phyloP scores from a whole-genome alignment of 2,888 invertebrate species.

The Luffia ferchaultella region DNA sequence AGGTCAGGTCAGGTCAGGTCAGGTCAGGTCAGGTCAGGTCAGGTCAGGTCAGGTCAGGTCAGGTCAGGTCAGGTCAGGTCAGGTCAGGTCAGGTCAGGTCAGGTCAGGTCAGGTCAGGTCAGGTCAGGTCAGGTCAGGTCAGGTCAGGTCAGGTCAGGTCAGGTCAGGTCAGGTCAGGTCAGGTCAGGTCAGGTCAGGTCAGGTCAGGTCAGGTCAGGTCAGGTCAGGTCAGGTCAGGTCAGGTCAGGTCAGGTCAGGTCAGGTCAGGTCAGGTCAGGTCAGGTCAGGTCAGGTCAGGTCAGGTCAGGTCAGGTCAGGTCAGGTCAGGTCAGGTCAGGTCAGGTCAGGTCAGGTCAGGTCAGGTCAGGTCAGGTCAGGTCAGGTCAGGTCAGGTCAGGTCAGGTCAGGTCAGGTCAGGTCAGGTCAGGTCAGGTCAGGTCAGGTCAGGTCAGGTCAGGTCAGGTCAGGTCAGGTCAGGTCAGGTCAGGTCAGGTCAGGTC shows the following conservation, averaged over 20 bases:
- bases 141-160: constrained; percentile 18
- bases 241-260: constrained; percentile 12
- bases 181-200: constrained; percentile 14
- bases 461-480: constrained; percentile 5
- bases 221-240: constrained; percentile 12
- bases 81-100: constrained; percentile 12
- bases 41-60: constrained; percentile 9
- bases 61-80: constrained; percentile 13
- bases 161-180: constrained; percentile 18
- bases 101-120: constrained; percentile 16
- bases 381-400: constrained; percentile 8
- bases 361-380: constrained; percentile 13
- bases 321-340: constrained; percentile 11
- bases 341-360: constrained; percentile 16
- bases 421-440: constrained; percentile 8
- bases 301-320: constrained; percentile 14
- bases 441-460: constrained; percentile 8
- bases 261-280: constrained; percentile 14
- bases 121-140: constrained; percentile 18
- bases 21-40: constrained; percentile 7
- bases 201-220: constrained; percentile 14
- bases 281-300: constrained; percentile 13
- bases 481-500: constrained; percentile 5
- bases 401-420: constrained; percentile 7
- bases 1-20: not conserved